phyloP scores from a whole-genome alignment of 2,113 vertebrate genomes.

The Sturnira hondurensis region DNA sequence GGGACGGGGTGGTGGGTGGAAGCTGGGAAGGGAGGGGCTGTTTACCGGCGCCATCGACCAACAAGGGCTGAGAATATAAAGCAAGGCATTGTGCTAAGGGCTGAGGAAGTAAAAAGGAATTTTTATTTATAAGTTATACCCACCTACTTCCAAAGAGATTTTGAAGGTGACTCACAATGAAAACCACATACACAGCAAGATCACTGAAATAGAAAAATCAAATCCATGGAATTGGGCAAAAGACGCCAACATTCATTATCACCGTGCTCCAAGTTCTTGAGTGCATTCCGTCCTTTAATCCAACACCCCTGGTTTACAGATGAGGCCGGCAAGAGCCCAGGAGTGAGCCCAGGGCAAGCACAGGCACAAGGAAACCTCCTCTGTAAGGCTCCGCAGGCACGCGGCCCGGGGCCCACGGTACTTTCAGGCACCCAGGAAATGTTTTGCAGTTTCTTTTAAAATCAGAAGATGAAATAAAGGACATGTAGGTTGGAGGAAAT shows the following conservation, averaged over 20 bases:
- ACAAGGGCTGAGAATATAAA: conserved; percentile 39
- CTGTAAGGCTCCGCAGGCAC: accelerated
- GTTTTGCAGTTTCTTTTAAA: neutral
- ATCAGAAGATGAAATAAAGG: neutral
- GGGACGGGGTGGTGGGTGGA: conserved; percentile 46
- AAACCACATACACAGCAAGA: conserved; percentile 54
- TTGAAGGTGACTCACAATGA: conserved; percentile 70
- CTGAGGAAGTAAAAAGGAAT: conserved; percentile 66
- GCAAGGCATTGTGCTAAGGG: conserved; percentile 62
- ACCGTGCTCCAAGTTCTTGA: neutral
- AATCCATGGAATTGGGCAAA: neutral
- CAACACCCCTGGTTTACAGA: neutral
- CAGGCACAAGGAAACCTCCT: neutral
- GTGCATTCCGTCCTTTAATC: neutral
- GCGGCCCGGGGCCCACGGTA: accelerated
- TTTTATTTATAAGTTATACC: conserved; percentile 66
- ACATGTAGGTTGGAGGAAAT: neutral
- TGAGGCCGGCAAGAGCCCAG: neutral
- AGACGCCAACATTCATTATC: neutral
- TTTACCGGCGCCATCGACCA: conserved; percentile 55
- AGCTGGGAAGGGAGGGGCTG: neutral
- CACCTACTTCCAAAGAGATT: conserved; percentile 70
- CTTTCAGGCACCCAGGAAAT: neutral
- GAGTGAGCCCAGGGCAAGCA: accelerated
- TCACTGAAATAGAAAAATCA: conserved; percentile 39